Percentiles rank a stretch among this genome's conserved stretches.
Evolutionary conservation across 2,113 vertebrate species (phyloP).

Genomic region (Cichladusa arquata): DNA sequence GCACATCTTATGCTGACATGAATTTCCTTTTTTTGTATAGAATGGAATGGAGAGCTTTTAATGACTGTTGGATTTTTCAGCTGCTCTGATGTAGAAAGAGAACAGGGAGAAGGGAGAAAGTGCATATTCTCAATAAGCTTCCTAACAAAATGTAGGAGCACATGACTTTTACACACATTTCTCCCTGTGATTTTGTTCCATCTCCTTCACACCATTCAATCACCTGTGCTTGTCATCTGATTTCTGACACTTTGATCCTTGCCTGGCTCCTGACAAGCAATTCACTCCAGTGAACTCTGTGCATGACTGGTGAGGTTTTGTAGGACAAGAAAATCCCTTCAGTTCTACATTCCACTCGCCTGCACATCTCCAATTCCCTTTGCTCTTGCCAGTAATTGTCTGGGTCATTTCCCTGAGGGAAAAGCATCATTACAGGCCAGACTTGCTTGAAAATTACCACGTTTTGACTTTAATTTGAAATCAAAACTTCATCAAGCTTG

Average conservation of each 20-base stretch:
- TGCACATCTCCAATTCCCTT: neutral
- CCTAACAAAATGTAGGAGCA: neutral
- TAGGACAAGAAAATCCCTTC: neutral
- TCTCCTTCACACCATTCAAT: neutral
- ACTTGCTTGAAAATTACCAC: neutral
- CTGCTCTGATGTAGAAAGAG: neutral
- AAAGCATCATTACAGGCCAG: neutral
- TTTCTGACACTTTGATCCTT: conserved; percentile 6
- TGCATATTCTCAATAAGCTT: neutral
- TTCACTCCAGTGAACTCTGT: neutral
- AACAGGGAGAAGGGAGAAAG: neutral
- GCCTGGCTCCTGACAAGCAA: neutral
- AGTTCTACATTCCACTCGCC: neutral
- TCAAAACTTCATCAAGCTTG: neutral
- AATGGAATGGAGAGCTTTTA: neutral
- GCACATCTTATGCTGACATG: neutral
- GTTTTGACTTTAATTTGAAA: neutral
- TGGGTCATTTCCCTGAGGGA: neutral
- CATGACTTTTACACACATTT: neutral
- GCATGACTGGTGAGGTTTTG: neutral
- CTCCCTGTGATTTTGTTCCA: neutral
- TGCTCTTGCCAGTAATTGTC: neutral
- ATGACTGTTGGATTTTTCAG: neutral
- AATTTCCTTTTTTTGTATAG: neutral
- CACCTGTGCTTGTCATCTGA: neutral